Evolutionary conservation across 2,888 invertebrate genomes (phyloP).

Genomic region (Erpobdella octoculata): DNA sequence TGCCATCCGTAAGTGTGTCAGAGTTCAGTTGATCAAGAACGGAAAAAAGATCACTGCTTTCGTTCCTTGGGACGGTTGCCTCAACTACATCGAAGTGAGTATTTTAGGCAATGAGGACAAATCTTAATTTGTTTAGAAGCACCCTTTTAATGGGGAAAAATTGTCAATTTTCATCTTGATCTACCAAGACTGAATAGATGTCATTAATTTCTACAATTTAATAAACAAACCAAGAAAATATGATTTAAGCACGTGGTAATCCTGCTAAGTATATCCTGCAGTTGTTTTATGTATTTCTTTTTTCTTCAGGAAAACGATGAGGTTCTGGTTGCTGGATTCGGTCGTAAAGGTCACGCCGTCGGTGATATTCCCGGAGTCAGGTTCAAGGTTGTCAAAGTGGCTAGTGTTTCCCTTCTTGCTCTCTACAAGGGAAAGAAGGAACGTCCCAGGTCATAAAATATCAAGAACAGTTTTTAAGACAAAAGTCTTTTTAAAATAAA

Average conservation of each 20-base stretch:
- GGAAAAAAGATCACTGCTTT: conserved; percentile 99
- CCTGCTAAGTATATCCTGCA: background rate
- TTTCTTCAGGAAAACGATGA: conserved; percentile 82
- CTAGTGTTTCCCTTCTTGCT: conserved; percentile 93
- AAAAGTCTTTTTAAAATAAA: too few relatives aligned
- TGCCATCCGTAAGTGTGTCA: conserved; percentile 96
- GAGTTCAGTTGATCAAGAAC: conserved; percentile 98
- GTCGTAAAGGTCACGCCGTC: conserved; percentile 98
- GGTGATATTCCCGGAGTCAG: conserved; percentile 92
- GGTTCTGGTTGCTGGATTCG: conserved; percentile 97
- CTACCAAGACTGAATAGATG: too few relatives aligned
- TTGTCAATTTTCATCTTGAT: background rate
- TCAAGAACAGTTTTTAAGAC: too few relatives aligned
- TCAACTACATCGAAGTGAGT: conserved; percentile 85
- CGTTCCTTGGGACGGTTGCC: conserved; percentile 97
- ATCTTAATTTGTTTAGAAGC: too few relatives aligned
- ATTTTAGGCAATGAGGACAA: background rate
- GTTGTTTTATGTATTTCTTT: background rate
- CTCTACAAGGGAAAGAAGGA: conserved; percentile 99
- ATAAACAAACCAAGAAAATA: too few relatives aligned
- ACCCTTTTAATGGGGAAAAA: too few relatives aligned
- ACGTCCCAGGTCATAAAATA: conserved; percentile 95
- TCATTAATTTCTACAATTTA: too few relatives aligned
- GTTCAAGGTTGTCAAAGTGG: conserved; percentile 69
- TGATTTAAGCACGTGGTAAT: background rate